Base-by-base conservation (phyloP, 1,140 invertebrate species). In the Hycleus cichorii region DNA sequence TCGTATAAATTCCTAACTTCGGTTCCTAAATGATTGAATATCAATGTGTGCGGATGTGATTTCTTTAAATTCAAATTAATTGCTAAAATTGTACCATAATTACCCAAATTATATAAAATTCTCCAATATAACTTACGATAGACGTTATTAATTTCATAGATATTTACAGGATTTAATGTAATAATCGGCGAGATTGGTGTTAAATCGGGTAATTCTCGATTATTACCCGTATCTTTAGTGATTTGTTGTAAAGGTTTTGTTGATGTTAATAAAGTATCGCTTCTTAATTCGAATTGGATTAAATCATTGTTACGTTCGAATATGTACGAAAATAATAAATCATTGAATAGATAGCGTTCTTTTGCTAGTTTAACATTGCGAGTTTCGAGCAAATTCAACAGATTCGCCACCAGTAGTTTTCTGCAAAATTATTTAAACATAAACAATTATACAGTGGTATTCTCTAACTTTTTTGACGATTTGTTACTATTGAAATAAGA, bases 11-110 rank as follows among this genome's bases (percentile, higher is more conserved):
- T 90, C 59, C 72, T 78, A 1, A 88, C 83, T 64, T 78, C 71
- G 24, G 77, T 77, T 9, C 72, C 74, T 67, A 90, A 80, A 66
- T 81, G 84, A 68, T 84, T 81, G 44, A 87, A 66, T 69, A 90
- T 83, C 25, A 90, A 77, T 44, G 90, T 93, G 62, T 94, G 90
- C 5, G 84, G 80, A 68, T 84, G 77, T 7, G 72, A 79, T 46
- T 72, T 72, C 18, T 40, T 64, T 1, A 77, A 65, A 46, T 63
- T 74, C 45, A 69, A 64, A 10, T 71, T 65, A 49, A 88, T 72
- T 40, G 85, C 86, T 88, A 63, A 64, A 80, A 77, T 26, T 46
- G 48, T 25, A 10, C 12, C 3, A 25, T 46, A 3, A 40, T 2
- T 4, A 9, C 43, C 10, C 8, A 55, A 7, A 49, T 40, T 24